Evolutionary conservation across 2,888 invertebrate species (phyloP).

Genomic region (Tanypteryx hageni): DNA sequence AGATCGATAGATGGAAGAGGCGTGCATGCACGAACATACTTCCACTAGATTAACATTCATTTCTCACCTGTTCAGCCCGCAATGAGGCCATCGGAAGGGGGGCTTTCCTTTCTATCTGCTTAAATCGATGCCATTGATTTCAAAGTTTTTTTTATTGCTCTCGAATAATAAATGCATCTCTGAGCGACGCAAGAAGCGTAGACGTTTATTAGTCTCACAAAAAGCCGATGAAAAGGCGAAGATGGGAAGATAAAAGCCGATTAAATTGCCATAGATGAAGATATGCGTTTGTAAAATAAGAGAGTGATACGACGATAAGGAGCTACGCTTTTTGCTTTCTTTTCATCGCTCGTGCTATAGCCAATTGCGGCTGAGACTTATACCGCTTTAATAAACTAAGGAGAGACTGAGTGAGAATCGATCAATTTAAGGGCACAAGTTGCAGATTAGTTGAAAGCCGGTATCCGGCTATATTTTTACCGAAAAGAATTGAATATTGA

Average conservation of each 20-base stretch:
- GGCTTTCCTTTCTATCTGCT: background rate
- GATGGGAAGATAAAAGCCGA: background rate
- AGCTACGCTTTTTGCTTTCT: too few relatives aligned
- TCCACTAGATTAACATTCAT: background rate
- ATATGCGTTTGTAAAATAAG: too few relatives aligned
- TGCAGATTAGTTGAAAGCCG: too few relatives aligned
- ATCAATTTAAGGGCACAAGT: too few relatives aligned
- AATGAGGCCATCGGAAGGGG: background rate
- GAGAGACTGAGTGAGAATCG: too few relatives aligned
- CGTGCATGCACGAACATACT: background rate
- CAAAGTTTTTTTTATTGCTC: background rate
- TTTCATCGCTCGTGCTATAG: too few relatives aligned
- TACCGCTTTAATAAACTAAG: too few relatives aligned
- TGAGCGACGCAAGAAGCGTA: background rate
- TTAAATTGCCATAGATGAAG: background rate
- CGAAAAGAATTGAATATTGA: too few relatives aligned
- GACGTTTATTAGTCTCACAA: background rate
- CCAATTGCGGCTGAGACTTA: too few relatives aligned
- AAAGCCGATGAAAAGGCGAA: background rate
- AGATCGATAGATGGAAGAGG: background rate
- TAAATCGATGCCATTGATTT: constrained; percentile 1
- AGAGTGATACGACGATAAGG: too few relatives aligned
- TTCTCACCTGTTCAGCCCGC: background rate
- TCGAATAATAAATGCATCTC: background rate
- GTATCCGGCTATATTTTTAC: too few relatives aligned